Conservation (phyloP, 2,113 vertebrate species). For the Pithys albifrons region DNA sequence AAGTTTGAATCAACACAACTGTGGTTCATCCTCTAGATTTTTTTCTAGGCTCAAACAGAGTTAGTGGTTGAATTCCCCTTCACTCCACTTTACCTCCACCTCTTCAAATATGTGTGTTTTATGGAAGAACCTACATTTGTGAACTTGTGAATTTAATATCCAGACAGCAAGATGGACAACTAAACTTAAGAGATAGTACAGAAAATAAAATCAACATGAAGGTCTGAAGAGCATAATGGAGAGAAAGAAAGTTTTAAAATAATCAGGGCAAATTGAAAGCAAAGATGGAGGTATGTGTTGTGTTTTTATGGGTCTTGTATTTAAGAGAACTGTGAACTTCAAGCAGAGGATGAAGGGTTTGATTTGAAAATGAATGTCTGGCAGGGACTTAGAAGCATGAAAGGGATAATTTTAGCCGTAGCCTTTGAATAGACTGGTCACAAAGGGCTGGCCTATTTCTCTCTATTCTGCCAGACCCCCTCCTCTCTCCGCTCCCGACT, state of each 20-base stretch:
- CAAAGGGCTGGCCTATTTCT: too few relatives aligned
- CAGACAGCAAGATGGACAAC: background rate
- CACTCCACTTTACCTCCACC: background rate
- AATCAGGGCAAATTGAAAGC: background rate
- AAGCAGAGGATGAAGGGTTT: constrained; percentile 2
- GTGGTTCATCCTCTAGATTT: background rate
- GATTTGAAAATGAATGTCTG: constrained; percentile 43
- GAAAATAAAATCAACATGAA: background rate
- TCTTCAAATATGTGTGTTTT: background rate
- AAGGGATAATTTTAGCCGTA: constrained; percentile 46
- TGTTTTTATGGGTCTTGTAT: background rate
- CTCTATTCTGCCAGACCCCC: too few relatives aligned
- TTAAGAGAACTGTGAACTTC: constrained; percentile 3
- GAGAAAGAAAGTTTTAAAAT: background rate
- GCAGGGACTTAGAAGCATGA: background rate
- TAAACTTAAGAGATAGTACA: background rate
- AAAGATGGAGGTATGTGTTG: background rate
- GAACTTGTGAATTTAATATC: background rate
- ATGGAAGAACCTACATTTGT: background rate
- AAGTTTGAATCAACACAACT: background rate
- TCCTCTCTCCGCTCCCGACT: too few relatives aligned
- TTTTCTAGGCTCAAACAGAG: background rate
- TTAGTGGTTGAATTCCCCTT: background rate
- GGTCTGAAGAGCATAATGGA: background rate
- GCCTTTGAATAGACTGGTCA: background rate